A percentile compares a stretch with the other conserved stretches of the same genome.
These are phyloP conservation scores for Hystrix cristata DNA, from an alignment of 2,113 vertebrate genomes.

Conservation along the genomic window DNA sequence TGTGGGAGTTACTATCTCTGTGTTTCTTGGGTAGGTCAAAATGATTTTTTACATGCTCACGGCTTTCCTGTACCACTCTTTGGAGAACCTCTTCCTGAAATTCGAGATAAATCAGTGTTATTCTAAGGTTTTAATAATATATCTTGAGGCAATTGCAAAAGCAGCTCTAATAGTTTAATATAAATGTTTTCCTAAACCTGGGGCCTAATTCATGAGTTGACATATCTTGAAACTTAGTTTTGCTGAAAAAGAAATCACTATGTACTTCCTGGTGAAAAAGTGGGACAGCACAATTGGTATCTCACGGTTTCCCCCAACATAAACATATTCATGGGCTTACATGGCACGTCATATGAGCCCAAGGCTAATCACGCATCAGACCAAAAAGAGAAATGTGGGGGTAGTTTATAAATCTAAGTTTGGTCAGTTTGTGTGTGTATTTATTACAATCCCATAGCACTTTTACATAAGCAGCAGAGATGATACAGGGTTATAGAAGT, in stretches of 20 bases:
- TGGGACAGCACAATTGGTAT: neutral
- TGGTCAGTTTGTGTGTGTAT: neutral
- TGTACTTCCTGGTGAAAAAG: neutral
- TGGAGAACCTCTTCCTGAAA: constrained; percentile 61
- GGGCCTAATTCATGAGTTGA: constrained; percentile 56
- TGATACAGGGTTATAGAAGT: neutral
- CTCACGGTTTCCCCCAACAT: neutral
- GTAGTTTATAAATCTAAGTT: neutral
- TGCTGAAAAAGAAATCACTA: neutral
- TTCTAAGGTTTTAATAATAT: neutral
- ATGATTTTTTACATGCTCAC: neutral
- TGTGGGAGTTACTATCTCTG: constrained; percentile 52
- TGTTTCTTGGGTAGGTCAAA: constrained; percentile 54
- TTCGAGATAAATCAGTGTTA: constrained; percentile 29
- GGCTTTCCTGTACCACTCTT: constrained; percentile 16
- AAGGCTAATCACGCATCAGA: constrained; percentile 11
- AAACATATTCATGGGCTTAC: neutral
- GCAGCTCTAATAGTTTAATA: neutral
- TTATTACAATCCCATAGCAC: neutral
- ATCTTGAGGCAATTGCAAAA: constrained; percentile 49
- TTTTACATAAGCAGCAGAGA: neutral
- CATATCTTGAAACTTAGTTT: constrained; percentile 41
- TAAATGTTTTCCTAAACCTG: constrained; percentile 41
- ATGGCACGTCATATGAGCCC: neutral
- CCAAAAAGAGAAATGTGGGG: neutral